Percentiles rank a stretch among this genome's conserved stretches.
Evolutionary conservation across 92 coral and sea anemone species (phyloP).

Genomic region (Scolanthus callimorphus): DNA sequence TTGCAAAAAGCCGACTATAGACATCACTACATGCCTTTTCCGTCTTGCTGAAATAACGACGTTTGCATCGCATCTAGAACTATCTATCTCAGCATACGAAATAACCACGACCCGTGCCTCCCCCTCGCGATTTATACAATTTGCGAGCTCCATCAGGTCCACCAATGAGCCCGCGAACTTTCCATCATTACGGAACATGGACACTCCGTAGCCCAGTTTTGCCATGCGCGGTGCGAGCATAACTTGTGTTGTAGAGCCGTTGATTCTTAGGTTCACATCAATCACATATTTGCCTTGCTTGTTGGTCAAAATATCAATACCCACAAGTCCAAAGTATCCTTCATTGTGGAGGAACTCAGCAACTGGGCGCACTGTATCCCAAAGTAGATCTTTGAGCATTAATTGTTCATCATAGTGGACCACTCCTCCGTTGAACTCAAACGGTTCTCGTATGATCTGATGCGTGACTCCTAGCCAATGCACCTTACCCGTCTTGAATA

Average conservation of each 20-base stretch:
- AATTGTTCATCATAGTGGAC: constrained; percentile 51
- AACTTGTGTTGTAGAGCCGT: constrained; percentile 43
- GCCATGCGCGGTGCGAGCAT: constrained; percentile 57
- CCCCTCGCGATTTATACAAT: no score
- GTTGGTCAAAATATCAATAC: constrained; percentile 47
- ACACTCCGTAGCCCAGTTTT: constrained; percentile 30
- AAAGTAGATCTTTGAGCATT: constrained; percentile 25
- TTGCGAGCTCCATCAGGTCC: no score
- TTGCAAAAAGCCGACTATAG: no score
- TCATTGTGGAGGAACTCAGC: constrained; percentile 49
- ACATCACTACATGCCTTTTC: no score
- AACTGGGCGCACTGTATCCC: constrained; percentile 37
- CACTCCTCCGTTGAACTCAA: no score
- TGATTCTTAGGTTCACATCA: constrained; percentile 58
- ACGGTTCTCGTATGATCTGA: no score
- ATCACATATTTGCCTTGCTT: constrained; percentile 50
- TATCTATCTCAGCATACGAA: no score
- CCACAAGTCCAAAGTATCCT: constrained; percentile 58
- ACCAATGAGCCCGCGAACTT: no score
- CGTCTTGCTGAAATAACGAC: no score
- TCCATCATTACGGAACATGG: no score
- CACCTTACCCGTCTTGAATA: constrained; percentile 45
- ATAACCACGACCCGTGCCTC: no score
- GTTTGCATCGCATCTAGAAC: no score
- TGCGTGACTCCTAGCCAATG: constrained; percentile 52